Conservation (phyloP, 2,113 vertebrate species). For the Nerophis lumbriciformis region DNA sequence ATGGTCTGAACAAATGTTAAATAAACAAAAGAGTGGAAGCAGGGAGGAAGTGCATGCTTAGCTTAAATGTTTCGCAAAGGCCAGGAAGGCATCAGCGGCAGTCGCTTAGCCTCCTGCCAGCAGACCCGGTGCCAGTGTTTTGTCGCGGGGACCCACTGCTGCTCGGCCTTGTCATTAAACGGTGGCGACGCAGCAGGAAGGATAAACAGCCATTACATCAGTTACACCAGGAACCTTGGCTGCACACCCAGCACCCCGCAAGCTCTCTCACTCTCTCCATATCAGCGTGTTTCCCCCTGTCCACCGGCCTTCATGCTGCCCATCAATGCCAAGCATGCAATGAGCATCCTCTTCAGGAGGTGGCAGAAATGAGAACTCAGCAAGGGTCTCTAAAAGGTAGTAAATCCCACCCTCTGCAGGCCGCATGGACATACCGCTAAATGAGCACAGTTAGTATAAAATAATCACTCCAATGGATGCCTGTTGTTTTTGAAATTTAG, state of each 20-base stretch:
- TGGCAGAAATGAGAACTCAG: conserved; percentile 8
- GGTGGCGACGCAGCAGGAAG: conserved; percentile 73
- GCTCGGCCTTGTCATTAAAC: conserved; percentile 76
- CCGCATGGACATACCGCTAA: neutral
- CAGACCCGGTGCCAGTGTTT: conserved; percentile 71
- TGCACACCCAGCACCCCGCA: conserved; percentile 50
- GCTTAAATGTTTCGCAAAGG: conserved; percentile 36
- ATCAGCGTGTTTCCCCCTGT: conserved; percentile 36
- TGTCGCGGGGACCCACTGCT: conserved; percentile 76
- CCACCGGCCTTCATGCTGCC: conserved; percentile 36
- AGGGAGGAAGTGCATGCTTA: conserved; percentile 5
- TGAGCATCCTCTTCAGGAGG: conserved; percentile 18
- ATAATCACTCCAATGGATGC: too few relatives aligned
- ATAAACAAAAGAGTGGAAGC: conserved; percentile 17
- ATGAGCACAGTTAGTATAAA: neutral
- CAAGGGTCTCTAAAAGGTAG: conserved; percentile 5
- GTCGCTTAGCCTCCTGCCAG: conserved; percentile 77
- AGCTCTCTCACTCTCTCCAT: conserved; percentile 16
- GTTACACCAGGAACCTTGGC: conserved; percentile 72
- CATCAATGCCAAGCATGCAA: conserved; percentile 35
- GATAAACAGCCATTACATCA: conserved; percentile 82
- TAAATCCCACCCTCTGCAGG: conserved; percentile 1
- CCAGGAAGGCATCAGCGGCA: conserved; percentile 52
- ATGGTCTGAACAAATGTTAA: conserved; percentile 51
- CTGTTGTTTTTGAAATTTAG: too few relatives aligned